These are phyloP conservation scores for Rhinoraja longicauda DNA, from an alignment of 2,797 vertebrate species.

Conservation along the genomic window DNA sequence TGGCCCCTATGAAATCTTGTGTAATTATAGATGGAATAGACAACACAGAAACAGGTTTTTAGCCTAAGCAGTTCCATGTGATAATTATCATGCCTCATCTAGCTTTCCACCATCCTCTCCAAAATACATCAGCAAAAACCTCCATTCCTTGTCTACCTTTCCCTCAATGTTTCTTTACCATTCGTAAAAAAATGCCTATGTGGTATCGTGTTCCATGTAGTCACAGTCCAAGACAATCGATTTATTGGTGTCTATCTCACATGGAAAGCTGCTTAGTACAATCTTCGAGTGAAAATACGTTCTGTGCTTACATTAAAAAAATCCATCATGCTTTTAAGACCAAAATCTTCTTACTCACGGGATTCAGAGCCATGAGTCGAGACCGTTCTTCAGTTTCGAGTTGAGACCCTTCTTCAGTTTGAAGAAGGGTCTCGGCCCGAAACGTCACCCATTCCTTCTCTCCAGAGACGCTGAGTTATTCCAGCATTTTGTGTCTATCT, in stretches of 20 bases:
- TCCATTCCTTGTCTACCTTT: background rate
- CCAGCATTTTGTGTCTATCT: too few relatives aligned
- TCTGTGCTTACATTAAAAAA: background rate
- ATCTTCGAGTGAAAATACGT: background rate
- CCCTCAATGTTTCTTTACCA: too few relatives aligned
- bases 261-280: background rate
- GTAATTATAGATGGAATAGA: background rate
- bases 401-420: too few relatives aligned
- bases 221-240: too few relatives aligned
- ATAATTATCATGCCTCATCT: background rate
- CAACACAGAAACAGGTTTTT: background rate
- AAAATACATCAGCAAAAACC: background rate
- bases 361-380: background rate
- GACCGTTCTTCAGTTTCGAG: too few relatives aligned
- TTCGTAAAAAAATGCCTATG: too few relatives aligned
- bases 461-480: too few relatives aligned
- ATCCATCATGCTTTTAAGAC: background rate
- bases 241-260: too few relatives aligned
- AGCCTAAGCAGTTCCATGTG: background rate
- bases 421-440: too few relatives aligned
- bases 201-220: too few relatives aligned
- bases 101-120: background rate
- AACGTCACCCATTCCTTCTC: too few relatives aligned
- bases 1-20: background rate
- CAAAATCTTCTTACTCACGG: too few relatives aligned